These are phyloP conservation scores for Sialia sialis DNA, from an alignment of 2,113 vertebrate species.

Conservation along the genomic window DNA sequence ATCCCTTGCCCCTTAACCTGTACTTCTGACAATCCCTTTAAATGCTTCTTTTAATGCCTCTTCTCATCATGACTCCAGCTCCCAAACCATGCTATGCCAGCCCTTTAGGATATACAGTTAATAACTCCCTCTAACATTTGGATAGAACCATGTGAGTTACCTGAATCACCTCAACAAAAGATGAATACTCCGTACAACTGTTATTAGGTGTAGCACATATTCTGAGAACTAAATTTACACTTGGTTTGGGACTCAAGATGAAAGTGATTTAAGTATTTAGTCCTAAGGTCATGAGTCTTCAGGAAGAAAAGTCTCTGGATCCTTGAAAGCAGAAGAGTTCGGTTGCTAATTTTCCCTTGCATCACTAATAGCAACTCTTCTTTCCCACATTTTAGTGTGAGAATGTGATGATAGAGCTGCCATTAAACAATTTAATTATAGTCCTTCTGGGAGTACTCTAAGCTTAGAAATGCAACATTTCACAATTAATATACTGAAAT, in stretches of 20 bases:
- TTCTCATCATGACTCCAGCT: background rate
- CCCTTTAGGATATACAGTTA: background rate
- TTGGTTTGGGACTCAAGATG: background rate
- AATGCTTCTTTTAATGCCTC: background rate
- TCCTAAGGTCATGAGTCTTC: background rate
- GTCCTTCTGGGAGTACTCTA: background rate
- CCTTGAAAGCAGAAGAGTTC: background rate
- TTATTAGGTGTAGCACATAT: background rate
- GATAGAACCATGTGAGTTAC: background rate
- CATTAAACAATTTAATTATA: background rate
- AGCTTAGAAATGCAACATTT: background rate
- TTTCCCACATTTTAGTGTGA: background rate
- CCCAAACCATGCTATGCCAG: background rate
- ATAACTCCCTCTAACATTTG: background rate
- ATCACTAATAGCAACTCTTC: background rate
- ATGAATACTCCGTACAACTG: background rate
- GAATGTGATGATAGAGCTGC: background rate
- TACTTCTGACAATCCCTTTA: background rate
- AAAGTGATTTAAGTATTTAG: background rate
- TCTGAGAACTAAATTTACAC: background rate
- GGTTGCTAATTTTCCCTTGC: background rate
- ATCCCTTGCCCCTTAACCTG: background rate
- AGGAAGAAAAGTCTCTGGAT: background rate
- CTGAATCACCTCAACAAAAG: background rate
- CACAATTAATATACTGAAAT: background rate